Evolutionary conservation across 1,140 invertebrate genomes (phyloP), one percentile per base, ranked within the genome.

Genomic region (Elysia chlorotica): DNA sequence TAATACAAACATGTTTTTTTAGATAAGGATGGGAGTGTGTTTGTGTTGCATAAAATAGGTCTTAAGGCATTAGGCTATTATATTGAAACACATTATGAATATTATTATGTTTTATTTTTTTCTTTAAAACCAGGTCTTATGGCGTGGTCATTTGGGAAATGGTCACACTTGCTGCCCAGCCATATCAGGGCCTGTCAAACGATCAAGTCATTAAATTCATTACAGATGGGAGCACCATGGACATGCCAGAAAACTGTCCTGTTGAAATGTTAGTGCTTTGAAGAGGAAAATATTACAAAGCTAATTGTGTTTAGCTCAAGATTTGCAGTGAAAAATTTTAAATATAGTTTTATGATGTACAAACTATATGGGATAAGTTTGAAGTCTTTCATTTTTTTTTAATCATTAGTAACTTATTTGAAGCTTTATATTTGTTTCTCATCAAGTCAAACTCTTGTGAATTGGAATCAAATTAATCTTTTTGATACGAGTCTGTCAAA

Each of bases 131-230:
- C 74, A 89, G 88, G 89, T 94, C 94, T 84, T 99, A 94, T 86
- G 97, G 97, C 48, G 93, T 99, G 21, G 96, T 99, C 1, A 87
- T 99, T 28, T 99, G 97, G 95, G 97, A 99, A 89, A 99, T 99
- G 95, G 94, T 94, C 5, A 99, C 97, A 0, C 89, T 98, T 19
- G 96, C 95, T 25, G 95, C 95, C 63, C 96, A 98, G 88, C 98
- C 98, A 19, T 99, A 99, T 87, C 93, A 93, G 79, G 92, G 96
- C 86, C 88, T 91, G 57, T 89, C 88, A 0, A 91, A 92, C 79
- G 89, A 91, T 79, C 87, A 92, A 88, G 93, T 89, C 38, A 83
- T 93, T 10, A 91, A 92, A 31, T 96, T 95, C 88, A 96, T 99
- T 56, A 93, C 95, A 70, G 93, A 95, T 74, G 94, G 95, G 17